Evolutionary conservation across 2,888 invertebrate species (phyloP).

Genomic region (Pammene aurita): DNA sequence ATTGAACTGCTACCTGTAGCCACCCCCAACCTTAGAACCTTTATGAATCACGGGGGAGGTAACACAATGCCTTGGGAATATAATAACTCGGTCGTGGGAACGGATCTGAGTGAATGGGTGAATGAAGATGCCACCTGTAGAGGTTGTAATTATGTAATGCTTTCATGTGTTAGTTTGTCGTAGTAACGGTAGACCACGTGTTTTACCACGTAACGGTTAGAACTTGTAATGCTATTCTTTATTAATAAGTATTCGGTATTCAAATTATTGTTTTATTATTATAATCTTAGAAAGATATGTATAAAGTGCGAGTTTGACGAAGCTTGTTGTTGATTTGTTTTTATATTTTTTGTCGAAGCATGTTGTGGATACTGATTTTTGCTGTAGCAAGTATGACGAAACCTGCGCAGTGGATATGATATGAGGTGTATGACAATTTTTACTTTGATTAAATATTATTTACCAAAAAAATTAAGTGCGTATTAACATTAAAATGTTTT

Average conservation of each 20-base stretch:
- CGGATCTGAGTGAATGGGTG: conserved; percentile 59
- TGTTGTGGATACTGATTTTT: no score
- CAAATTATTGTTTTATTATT: no score
- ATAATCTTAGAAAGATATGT: no score
- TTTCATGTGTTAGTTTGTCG: conserved; percentile 6
- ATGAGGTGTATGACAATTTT: no score
- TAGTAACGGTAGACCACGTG: conserved; percentile 22
- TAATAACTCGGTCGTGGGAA: conserved; percentile 73
- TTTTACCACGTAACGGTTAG: conserved; percentile 21
- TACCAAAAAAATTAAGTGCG: no score
- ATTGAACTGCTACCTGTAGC: conserved; percentile 64
- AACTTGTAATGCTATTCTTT: conserved; percentile 3
- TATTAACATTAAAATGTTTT: no score
- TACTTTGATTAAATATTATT: no score
- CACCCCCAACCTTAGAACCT: conserved; percentile 70
- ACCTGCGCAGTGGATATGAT: no score
- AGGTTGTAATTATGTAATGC: conserved; percentile 39
- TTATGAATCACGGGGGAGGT: conserved; percentile 64
- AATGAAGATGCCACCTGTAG: conserved; percentile 69
- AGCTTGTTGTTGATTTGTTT: no score
- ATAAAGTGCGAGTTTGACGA: no score
- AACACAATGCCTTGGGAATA: conserved; percentile 59
- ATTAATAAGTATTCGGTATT: not conserved
- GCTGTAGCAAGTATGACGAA: no score
- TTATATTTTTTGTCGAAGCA: no score